Evolutionary conservation across 2,797 vertebrate genomes (phyloP).

Genomic region (Austrolebias charrua): DNA sequence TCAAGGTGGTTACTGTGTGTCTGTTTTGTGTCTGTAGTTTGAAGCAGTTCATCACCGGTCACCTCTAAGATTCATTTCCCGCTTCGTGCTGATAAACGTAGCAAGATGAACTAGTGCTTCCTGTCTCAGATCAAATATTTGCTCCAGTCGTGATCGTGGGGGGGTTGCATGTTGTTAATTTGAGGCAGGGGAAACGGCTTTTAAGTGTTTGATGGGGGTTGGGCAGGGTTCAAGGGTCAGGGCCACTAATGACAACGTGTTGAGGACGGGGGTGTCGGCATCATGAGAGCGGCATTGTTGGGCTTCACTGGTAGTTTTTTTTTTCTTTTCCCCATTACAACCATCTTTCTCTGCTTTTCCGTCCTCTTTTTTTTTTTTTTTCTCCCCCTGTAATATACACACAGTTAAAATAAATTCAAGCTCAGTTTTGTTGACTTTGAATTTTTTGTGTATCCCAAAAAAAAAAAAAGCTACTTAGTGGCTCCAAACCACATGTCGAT

Average conservation of each 20-base stretch:
- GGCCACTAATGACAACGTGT: constrained; percentile 75
- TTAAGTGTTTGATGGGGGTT: constrained; percentile 73
- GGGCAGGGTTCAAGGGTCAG: constrained; percentile 72
- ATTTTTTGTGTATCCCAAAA: constrained; percentile 64
- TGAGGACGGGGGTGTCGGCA: constrained; percentile 59
- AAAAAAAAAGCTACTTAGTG: constrained; percentile 64
- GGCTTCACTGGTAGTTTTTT: constrained; percentile 27
- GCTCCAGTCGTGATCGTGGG: constrained; percentile 63
- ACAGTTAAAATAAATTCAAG: constrained; percentile 57
- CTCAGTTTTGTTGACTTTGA: constrained; percentile 71
- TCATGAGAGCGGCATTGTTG: constrained; percentile 61
- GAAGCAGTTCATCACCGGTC: constrained; percentile 61
- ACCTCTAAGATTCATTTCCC: constrained; percentile 71
- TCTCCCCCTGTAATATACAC: constrained; percentile 51
- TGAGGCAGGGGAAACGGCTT: constrained; percentile 69
- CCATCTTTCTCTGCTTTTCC: constrained; percentile 7
- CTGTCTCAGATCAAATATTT: constrained; percentile 75
- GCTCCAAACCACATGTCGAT: constrained; percentile 59
- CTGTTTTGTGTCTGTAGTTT: constrained; percentile 39
- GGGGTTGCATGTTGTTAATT: constrained; percentile 76
- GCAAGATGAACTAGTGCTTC: constrained; percentile 74
- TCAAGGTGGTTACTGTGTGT: neutral
- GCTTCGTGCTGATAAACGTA: constrained; percentile 65
- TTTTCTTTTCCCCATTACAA: neutral
- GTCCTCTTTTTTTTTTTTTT: too few relatives aligned